Conservation (phyloP, 2,113 vertebrate species). For the Corapipo altera region DNA sequence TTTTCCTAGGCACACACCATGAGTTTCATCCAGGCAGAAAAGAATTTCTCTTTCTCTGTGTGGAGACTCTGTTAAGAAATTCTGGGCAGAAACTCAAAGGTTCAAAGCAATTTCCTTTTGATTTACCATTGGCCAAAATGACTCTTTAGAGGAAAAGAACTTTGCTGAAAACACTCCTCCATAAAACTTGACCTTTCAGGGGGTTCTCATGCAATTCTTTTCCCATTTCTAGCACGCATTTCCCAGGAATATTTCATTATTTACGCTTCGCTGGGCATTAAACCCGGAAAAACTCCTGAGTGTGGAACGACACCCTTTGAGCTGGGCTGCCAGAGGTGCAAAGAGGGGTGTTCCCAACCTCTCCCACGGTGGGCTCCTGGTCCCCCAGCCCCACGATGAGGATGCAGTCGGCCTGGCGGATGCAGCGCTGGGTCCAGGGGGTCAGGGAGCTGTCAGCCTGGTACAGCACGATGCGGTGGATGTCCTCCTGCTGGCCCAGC, state of each 20-base stretch:
- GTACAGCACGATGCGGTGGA: constrained; percentile 93
- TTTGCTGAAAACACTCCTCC: not conserved
- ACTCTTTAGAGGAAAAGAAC: not conserved
- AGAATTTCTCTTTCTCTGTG: not conserved
- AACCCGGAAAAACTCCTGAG: not conserved
- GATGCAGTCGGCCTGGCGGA: constrained; percentile 93
- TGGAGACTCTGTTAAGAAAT: not conserved
- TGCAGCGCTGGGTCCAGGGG: constrained; percentile 93
- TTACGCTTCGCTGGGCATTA: not conserved
- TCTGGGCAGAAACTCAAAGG: not conserved
- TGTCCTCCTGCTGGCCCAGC: constrained; percentile 96
- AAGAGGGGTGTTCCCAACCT: constrained; percentile 72
- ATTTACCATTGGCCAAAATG: not conserved
- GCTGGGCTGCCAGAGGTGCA: not conserved
- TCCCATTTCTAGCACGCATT: not conserved
- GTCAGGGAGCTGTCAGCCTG: constrained; percentile 89
- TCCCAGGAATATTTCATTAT: not conserved
- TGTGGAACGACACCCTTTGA: not conserved
- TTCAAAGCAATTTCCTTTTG: not conserved
- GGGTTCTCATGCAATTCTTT: not conserved
- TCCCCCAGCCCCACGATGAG: constrained; percentile 92
- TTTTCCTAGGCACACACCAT: not conserved
- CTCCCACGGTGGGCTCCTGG: constrained; percentile 89
- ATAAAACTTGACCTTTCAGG: not conserved
- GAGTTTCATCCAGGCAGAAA: not conserved